Conservation (phyloP, 2,113 vertebrate species). For the zebrafish (Danio rerio) region DNA sequence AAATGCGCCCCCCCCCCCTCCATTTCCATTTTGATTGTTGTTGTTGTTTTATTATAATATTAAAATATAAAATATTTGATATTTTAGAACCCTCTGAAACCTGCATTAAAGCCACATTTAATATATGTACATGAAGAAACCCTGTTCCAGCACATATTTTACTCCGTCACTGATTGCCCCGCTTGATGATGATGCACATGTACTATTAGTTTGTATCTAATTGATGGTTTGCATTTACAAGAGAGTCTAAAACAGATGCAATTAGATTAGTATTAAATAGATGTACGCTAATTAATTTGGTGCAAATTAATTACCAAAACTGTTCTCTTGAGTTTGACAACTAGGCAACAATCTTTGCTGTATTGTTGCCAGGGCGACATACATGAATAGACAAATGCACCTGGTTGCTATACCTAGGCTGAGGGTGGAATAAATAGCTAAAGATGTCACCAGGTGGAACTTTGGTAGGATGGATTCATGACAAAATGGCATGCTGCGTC, state of each 20-base stretch:
- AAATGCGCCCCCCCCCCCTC: too few species aligned
- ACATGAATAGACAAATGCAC: constrained; percentile 5
- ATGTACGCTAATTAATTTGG: constrained; percentile 8
- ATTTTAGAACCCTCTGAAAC: too few species aligned
- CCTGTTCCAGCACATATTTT: too few species aligned
- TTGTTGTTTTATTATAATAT: too few species aligned
- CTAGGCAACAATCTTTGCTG: constrained; percentile 8
- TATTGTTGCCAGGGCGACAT: constrained; percentile 30
- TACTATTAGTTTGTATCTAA: constrained; percentile 8
- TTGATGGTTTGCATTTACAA: constrained; percentile 7
- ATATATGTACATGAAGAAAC: too few species aligned
- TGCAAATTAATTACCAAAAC: constrained; percentile 22
- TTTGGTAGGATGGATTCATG: constrained; percentile 23
- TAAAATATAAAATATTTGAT: too few species aligned
- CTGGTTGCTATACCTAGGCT: constrained; percentile 35
- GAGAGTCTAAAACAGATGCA: constrained; percentile 12
- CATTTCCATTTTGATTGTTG: too few species aligned
- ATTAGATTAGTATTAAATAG: background rate
- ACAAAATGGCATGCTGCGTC: constrained; percentile 12
- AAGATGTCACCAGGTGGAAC: constrained; percentile 51
- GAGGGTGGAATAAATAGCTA: constrained; percentile 1
- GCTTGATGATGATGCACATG: background rate
- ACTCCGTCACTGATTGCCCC: background rate
- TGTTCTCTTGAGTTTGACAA: constrained; percentile 15
- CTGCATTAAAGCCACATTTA: too few species aligned